Evolutionary conservation across 2,888 invertebrate species (phyloP), one percentile per base, ranked within the genome.

Genomic region (Heliconius aoede): DNA sequence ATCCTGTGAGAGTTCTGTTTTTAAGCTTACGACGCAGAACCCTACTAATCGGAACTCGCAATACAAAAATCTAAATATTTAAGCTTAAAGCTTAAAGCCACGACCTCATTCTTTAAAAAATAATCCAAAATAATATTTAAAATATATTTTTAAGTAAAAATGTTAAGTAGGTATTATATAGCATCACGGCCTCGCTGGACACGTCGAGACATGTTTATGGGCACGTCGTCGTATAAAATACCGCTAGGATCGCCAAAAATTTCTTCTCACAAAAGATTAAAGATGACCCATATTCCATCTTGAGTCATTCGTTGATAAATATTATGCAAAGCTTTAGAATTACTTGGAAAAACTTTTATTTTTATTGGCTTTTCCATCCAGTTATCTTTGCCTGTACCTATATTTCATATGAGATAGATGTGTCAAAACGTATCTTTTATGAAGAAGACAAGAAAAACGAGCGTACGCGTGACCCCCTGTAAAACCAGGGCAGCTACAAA

Each of bases 181-280:
- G 72, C 60, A 40, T 60, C 24, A 72, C 24, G 58, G 32, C 72
- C 26, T 61, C 72, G 30, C 55, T 36, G 72, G 55, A 74, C 77
- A 68, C 30, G 75, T 73, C 62, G 18, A 61, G 36, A 55, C 75
- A 71, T 32, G 71, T 40, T 58, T 40, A 24, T 61, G 65, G 64
- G 71, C 75, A 76, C 71, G 75, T 69, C 26, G 30, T 58, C n/a
- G 8, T 24, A 55, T 24, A 55, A 64, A 62, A 28, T 76, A 76
- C 75, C 62, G 75, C 69, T 76, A 76, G 62, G 71, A 30, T 30
- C 11, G 36, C 62, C 61, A 64, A 71, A 75, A 46, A 64, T 8
- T 74, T 61, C 30, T 51, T 74, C 55, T 69, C n/a, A 55, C n/a
- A 55, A 55, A 58, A 60, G 36, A 60, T 46, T 58, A 58, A 40